A percentile compares a stretch with the other conserved stretches of the same genome.
These are phyloP conservation scores for Drosophila planitibia DNA, from an alignment of 2,888 invertebrate species.

Conservation along the genomic window DNA sequence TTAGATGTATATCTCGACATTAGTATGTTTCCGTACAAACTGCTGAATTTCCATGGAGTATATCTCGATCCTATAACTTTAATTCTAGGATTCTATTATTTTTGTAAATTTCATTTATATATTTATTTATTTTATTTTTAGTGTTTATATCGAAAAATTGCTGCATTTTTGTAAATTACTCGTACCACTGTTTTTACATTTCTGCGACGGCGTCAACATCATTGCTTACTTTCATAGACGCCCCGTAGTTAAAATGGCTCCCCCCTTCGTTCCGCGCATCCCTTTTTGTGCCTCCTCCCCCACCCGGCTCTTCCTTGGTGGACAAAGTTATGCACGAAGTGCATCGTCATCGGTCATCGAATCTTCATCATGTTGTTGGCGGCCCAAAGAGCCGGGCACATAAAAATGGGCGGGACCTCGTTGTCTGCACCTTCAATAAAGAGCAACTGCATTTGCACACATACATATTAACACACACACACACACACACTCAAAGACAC, in stretches of 20 bases:
- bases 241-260: conserved; percentile 68
- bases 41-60: background rate
- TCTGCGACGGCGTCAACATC: conserved; percentile 66
- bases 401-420: conserved; percentile 77
- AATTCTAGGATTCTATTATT: background rate
- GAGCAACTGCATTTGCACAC: conserved; percentile 61
- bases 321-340: conserved; percentile 53
- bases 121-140: background rate
- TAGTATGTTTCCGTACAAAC: background rate
- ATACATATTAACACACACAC: conserved; percentile 15
- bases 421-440: conserved; percentile 77
- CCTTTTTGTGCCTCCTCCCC: background rate
- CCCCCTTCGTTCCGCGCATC: background rate
- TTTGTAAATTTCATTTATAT: background rate
- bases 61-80: background rate
- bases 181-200: conserved; percentile 38
- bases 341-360: conserved; percentile 67
- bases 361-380: conserved; percentile 75
- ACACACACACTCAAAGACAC: conserved; percentile 12
- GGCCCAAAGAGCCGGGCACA: conserved; percentile 56
- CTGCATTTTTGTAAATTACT: background rate
- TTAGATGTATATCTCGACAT: background rate
- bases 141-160: too few relatives aligned
- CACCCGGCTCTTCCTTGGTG: conserved; percentile 2
- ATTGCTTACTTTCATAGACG: conserved; percentile 74